Base-by-base conservation (phyloP, 2,888 invertebrate species). In the Lapara coniferarum region DNA sequence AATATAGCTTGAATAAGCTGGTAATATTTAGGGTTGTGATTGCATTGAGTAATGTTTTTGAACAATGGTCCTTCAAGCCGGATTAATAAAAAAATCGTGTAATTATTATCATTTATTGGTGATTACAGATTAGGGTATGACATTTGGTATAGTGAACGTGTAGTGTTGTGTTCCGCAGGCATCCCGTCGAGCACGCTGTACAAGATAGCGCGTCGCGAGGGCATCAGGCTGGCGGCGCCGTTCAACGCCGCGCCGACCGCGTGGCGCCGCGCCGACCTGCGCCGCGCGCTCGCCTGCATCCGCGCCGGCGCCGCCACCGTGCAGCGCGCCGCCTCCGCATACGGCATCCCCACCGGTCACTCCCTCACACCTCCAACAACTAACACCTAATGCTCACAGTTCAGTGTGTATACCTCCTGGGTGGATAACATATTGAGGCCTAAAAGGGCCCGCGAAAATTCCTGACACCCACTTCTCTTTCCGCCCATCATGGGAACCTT, bases 181-280 rank as follows among this genome's bases (percentile, higher is more conserved):
- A 98, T 98, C 86, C 98, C 98, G 57, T 97, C 97, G 88, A 98
- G 97, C 89, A 98, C 98, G 19, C 90, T 98, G 82, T 98, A 98
- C 94, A 98, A 98, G 95, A 98, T 98, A 81, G 98, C 98, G 49
- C 95, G 98, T 74, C 95, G 97, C 80, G 98, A 98, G 90, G 98
- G 98, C 77, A 98, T 98, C 86, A 95, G 97, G 69, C 92, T 98
- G 83, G 97, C 98, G 66, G 97, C 97, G 71, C 98, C 98, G 6
- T 98, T 98, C 91, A 98, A 98, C 94, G 97, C 98, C 67, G 97
- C 97, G 74, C 98, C 98, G 52, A 97, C 97, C 44, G 96, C 97
- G 52, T 98, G 98, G 98, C 96, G 97, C 16, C 97, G 97, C 52
- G 97, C 97, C 75, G 97, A 98, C 90, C 94, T 98, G 78, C 96